Base-by-base conservation (phyloP, 2,888 invertebrate genomes). In the Carabus problematicus region DNA sequence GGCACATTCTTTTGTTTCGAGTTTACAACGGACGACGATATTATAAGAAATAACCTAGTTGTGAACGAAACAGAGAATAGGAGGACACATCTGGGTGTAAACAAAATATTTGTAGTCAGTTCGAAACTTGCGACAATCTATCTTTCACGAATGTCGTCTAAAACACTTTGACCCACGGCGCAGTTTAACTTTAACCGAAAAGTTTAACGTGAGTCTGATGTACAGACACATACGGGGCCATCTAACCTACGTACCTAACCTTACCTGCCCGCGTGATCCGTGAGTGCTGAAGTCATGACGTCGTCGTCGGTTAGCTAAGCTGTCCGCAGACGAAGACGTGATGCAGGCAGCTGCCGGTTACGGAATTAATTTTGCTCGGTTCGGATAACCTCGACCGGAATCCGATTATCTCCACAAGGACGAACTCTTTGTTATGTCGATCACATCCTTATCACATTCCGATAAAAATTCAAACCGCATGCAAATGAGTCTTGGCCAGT, bases 371-470 rank as follows among this genome's bases (percentile, higher is more conserved):
- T 67, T 67, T 60, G 60, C 54, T 12, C 49, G 66, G 49, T 64
- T 56, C 56, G 54, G 55, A 19, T 42, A 54, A 54, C 55, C 18
- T 43, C 56, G 49, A 67, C 67, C 54, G 67, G 67, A 67, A 67
- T 67, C 67, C 67, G 67, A 67, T 67, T 67, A 67, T 67, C 66
- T 41, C 41, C 67, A 55, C 52, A 42, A 67, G 49, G 60, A 60
- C 54, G 59, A 54, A 67, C 60, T 60, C 67, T 67, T 67, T 67
- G 67, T 60, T 67, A 67, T 67, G 67, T 60, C 67, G 67, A 67
- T 67, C 67, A 60, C 67, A 67, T 67, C 67, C 67, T 67, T 67
- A 67, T 67, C 67, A 67, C 58, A 67, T 67, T 67, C 60, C 52
- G 60, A 43, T 60, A 67, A 67, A 67, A 67, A 67, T 60, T 59